A percentile compares a stretch with the other conserved stretches of the same genome.
These are phyloP conservation scores for Diarsia rubi DNA, from an alignment of 2,888 invertebrate species.

Conservation along the genomic window DNA sequence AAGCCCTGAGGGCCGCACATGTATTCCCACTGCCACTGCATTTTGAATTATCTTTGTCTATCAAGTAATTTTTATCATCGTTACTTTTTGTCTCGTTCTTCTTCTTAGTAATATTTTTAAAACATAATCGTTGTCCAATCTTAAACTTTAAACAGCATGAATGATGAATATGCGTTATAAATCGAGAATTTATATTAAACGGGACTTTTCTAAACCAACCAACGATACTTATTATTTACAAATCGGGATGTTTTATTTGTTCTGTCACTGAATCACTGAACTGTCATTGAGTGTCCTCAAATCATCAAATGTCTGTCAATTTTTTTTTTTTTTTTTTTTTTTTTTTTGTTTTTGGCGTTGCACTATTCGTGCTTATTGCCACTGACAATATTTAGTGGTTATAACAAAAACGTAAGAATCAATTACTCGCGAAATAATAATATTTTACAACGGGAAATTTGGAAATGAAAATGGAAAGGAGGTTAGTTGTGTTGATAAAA, in stretches of 20 bases:
- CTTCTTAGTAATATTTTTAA: background rate
- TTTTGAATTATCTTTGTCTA: conserved; percentile 73
- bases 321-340: too few species aligned
- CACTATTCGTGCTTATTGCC: too few species aligned
- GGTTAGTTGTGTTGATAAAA: too few species aligned
- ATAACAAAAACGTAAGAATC: too few species aligned
- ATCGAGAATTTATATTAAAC: background rate
- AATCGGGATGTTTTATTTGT: conserved; percentile 11
- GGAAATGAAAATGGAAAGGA: too few species aligned
- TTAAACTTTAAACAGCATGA: background rate
- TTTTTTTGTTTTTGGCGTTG: too few species aligned
- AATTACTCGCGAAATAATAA: too few species aligned
- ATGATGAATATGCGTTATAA: conserved; percentile 23
- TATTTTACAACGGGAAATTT: too few species aligned
- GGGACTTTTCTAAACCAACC: conserved; percentile 26
- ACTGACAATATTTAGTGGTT: too few species aligned
- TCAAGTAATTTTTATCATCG: conserved; percentile 31
- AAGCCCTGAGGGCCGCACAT: conserved; percentile 94
- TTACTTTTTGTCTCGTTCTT: conserved; percentile 18
- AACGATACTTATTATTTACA: conserved; percentile 37
- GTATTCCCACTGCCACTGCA: conserved; percentile 93
- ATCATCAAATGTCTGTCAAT: conserved; percentile 16
- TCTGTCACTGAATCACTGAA: conserved; percentile 4
- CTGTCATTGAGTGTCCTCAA: background rate
- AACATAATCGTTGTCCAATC: background rate